phyloP scores from a whole-genome alignment of 2,797 vertebrate species.

The Pseudocheirus occidentalis region DNA sequence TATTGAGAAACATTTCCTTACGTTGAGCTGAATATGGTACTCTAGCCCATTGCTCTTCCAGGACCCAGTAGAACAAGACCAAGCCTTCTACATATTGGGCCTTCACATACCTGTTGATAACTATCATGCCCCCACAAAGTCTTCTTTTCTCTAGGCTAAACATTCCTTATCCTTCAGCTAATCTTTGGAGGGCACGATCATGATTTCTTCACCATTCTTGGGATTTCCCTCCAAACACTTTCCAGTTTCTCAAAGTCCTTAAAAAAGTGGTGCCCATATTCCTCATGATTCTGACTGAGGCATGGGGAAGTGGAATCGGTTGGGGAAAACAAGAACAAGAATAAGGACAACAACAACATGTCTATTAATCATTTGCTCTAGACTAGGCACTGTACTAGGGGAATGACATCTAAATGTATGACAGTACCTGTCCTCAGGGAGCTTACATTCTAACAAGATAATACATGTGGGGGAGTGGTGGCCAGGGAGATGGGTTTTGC shows the following conservation, averaged over 20 bases:
- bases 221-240: not conserved
- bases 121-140: not conserved
- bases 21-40: not conserved
- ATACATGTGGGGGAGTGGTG: too few relatives aligned
- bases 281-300: not conserved
- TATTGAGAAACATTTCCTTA: not conserved
- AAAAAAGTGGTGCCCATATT: too few relatives aligned
- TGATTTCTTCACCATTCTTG: not conserved
- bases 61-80: not conserved
- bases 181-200: not conserved
- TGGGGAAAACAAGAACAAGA: too few relatives aligned
- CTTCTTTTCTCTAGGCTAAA: not conserved
- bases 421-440: too few relatives aligned
- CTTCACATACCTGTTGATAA: not conserved
- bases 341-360: too few relatives aligned
- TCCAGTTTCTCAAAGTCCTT: too few relatives aligned
- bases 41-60: not conserved
- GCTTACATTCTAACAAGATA: too few relatives aligned
- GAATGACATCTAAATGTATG: not conserved
- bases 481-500: not conserved
- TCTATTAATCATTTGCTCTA: not conserved
- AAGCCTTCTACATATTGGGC: not conserved
- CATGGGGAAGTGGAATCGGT: not conserved
- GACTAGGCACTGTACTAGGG: not conserved
- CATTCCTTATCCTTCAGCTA: not conserved